Conservation (phyloP, 2,888 invertebrate genomes). For the Abrostola tripartita region DNA sequence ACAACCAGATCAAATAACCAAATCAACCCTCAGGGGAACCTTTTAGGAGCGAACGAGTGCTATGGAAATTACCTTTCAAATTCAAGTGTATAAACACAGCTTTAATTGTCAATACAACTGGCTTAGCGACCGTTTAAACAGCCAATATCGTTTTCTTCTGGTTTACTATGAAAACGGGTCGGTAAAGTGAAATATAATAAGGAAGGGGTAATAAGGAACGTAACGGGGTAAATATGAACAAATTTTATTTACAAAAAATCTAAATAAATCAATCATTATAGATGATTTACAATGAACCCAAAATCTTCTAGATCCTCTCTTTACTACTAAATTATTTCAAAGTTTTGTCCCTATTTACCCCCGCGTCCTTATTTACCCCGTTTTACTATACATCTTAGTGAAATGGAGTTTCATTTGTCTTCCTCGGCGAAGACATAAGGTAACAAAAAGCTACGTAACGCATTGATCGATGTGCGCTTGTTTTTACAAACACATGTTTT, state of each 20-base stretch:
- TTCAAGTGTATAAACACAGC: constrained; percentile 42
- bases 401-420: constrained; percentile 76
- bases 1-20: constrained; percentile 35
- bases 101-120: constrained; percentile 39
- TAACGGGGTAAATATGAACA: no score
- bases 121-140: constrained; percentile 30
- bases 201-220: no score
- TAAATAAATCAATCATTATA: no score
- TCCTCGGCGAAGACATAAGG: constrained; percentile 57
- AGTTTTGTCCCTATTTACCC: no score
- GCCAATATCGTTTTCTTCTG: no score
- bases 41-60: constrained; percentile 40
- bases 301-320: no score
- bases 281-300: no score
- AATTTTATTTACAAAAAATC: no score
- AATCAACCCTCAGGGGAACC: constrained; percentile 29
- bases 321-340: no score
- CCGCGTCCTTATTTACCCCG: not conserved
- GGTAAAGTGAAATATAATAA: no score
- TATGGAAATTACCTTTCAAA: constrained; percentile 44
- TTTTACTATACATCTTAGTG: constrained; percentile 9
- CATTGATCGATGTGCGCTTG: constrained; percentile 73
- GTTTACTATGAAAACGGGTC: no score
- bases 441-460: constrained; percentile 63
- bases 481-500: constrained; percentile 76